phyloP scores from a whole-genome alignment of 2,113 vertebrate genomes.

The Cygnus atratus region DNA sequence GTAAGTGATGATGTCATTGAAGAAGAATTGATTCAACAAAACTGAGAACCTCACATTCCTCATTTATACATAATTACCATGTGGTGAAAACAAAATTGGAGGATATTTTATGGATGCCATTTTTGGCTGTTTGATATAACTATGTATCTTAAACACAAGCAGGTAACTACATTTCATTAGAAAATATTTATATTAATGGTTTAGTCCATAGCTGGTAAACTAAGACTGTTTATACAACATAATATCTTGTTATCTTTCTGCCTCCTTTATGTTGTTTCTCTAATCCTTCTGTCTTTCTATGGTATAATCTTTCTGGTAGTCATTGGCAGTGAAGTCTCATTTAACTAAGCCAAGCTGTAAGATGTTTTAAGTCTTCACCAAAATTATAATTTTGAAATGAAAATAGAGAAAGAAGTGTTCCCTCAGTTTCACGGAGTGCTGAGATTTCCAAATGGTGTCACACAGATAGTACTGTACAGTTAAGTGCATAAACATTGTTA shows the following conservation, averaged over 20 bases:
- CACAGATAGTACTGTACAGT: background rate
- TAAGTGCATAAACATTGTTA: slow-evolving; percentile 10
- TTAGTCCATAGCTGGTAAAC: background rate
- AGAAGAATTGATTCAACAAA: background rate
- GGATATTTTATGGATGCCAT: background rate
- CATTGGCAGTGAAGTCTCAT: background rate
- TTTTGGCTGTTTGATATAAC: background rate
- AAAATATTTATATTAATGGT: background rate
- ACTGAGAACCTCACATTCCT: background rate
- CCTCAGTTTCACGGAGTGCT: background rate
- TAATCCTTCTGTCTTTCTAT: background rate
- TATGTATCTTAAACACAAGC: background rate
- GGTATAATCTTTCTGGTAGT: background rate
- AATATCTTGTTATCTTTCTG: background rate
- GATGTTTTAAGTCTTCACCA: background rate
- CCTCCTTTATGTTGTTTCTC: background rate
- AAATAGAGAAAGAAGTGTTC: background rate
- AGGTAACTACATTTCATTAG: background rate
- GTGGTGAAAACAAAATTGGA: background rate
- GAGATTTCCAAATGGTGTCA: background rate
- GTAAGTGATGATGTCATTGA: background rate
- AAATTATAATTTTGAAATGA: background rate
- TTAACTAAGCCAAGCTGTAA: background rate
- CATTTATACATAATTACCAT: background rate
- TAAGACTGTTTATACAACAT: background rate